Percentiles rank a stretch among this genome's conserved stretches.
These are phyloP conservation scores for Spondyliosoma cantharus DNA, from an alignment of 2,797 vertebrate genomes.

Conservation along the genomic window DNA sequence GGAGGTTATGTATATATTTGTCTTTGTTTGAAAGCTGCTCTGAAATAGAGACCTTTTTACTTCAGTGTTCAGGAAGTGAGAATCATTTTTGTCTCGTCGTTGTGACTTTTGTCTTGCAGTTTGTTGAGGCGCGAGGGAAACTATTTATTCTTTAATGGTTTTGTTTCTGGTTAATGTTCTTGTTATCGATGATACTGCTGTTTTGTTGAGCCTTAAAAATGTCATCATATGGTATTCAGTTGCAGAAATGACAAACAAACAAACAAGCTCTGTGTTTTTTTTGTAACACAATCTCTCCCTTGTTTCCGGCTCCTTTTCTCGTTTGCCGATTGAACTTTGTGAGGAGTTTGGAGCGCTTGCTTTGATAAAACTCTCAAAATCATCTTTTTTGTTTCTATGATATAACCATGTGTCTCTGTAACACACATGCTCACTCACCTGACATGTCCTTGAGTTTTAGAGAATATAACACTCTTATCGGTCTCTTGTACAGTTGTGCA, in stretches of 20 bases:
- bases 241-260: too few species aligned
- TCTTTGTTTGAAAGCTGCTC: background rate
- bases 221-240: background rate
- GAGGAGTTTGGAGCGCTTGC: too few species aligned
- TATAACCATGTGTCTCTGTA: background rate
- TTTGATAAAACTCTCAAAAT: background rate
- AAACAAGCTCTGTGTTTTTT: background rate
- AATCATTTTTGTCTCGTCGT: background rate
- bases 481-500: conserved; percentile 35
- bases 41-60: background rate
- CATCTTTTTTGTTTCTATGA: background rate
- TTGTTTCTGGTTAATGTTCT: background rate
- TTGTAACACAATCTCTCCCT: background rate
- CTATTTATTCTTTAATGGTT: background rate
- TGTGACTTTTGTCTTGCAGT: background rate
- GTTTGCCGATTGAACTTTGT: background rate
- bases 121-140: background rate
- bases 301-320: background rate
- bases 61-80: background rate
- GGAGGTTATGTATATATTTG: background rate
- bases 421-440: background rate
- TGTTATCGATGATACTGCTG: background rate
- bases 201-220: background rate
- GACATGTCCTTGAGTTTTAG: conserved; percentile 30
- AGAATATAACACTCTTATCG: conserved; percentile 45